Evolutionary conservation across 2,888 invertebrate genomes (phyloP), one percentile per base, ranked within the genome.

Genomic region (Chorisops tibialis): DNA sequence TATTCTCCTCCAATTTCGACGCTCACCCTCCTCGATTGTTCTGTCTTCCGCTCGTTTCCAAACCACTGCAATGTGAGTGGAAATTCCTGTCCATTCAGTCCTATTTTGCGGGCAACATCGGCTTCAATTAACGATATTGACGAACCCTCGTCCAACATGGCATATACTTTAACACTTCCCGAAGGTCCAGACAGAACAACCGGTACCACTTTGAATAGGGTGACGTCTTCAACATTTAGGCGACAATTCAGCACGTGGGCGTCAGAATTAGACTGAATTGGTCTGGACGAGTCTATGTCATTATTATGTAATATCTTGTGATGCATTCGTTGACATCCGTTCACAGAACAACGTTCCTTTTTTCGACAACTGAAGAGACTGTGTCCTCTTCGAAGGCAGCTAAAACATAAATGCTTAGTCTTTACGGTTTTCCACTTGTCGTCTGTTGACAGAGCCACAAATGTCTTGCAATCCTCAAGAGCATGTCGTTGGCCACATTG

Each of bases 1-100:
- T 37, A 37, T 7, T 37, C 12, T 37, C 37, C 37, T 37, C 37
- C 12, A 37, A 37, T 37, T 11, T 37, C 37, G 37, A 37, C 65
- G 64, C 11, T 62, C 61, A 43, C 41, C n/a, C 19, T 59, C 3
- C 30, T 9, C 35, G 5, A 65, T 62, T 1, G 65, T 61, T 9
- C 59, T 24, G 52, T 58, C 9, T 3, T 39, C 5, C 4, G 65
- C 35, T 62, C 58, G 24, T 61, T 58, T 4, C 59, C 43, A 65
- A 66, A 68, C 50, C 69, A 49, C 61, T 70, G 68, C 1, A 69
- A 50, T 19, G 66, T 48, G 11, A 67, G 68, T 61, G 71, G 70
- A 18, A 65, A 56, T 22, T n/a, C n/a, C n/a, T n/a, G n/a, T n/a
- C n/a, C n/a, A n/a, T n/a, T n/a, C n/a, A n/a, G n/a, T n/a, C n/a